These are phyloP conservation scores for Psix sp. DNA, from an alignment of 1,140 invertebrate genomes.

Conservation along the genomic window DNA sequence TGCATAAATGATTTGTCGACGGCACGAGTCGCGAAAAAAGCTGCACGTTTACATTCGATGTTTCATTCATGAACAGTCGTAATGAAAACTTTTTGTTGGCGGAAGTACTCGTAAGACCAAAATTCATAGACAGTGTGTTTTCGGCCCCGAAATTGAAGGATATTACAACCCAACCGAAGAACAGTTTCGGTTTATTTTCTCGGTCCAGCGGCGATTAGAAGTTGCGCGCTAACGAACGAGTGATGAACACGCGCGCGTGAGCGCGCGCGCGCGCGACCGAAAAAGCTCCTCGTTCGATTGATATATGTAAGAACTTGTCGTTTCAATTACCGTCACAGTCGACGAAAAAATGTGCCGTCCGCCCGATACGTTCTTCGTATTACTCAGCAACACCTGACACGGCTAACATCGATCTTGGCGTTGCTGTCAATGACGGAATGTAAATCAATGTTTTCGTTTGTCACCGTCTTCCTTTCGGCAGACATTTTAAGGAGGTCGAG, in stretches of 20 bases:
- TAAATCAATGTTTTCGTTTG: not conserved
- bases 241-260: no score
- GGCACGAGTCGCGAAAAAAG: slow-evolving; percentile 7
- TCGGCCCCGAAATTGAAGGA: slow-evolving; percentile 14
- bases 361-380: not conserved
- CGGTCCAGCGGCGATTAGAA: no score
- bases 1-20: slow-evolving; percentile 8
- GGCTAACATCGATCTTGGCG: not conserved
- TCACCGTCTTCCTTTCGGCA: no score
- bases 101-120: slow-evolving; percentile 31
- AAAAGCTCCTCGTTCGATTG: no score
- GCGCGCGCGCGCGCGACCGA: no score
- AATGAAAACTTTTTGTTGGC: slow-evolving; percentile 2
- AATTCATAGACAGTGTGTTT: slow-evolving; percentile 10
- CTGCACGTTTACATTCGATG: slow-evolving; percentile 1
- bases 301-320: slow-evolving; percentile 11
- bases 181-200: no score
- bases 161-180: no score
- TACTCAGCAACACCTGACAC: slow-evolving; percentile 6
- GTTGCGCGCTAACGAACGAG: no score
- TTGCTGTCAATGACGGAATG: not conserved
- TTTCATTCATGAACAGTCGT: slow-evolving; percentile 1
- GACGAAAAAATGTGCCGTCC: slow-evolving; percentile 14
- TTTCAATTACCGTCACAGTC: not conserved
- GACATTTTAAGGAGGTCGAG: no score